Conservation (phyloP, 2,888 invertebrate species). For the Erynnis tages region DNA sequence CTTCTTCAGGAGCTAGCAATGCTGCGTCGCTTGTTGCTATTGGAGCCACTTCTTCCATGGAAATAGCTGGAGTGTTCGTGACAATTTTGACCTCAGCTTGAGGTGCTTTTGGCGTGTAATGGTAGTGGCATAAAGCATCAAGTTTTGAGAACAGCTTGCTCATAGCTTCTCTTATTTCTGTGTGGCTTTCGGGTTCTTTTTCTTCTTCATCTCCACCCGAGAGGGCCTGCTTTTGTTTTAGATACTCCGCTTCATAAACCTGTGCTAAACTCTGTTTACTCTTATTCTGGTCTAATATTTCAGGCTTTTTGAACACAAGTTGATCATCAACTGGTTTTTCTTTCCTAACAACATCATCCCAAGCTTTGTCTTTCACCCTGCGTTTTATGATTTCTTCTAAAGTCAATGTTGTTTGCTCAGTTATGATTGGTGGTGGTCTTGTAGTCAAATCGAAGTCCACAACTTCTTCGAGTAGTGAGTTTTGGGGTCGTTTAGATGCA, state of each 20-base stretch:
- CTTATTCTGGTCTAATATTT: conserved; percentile 95
- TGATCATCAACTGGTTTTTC: conserved; percentile 91
- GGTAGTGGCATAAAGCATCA: conserved; percentile 96
- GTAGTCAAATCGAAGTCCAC: conserved; percentile 93
- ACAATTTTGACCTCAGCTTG: conserved; percentile 94
- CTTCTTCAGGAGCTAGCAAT: conserved; percentile 95
- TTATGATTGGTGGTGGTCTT: conserved; percentile 94
- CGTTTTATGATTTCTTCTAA: conserved; percentile 95
- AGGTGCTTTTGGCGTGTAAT: conserved; percentile 94
- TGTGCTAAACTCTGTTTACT: conserved; percentile 96
- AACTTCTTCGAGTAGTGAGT: conserved; percentile 95
- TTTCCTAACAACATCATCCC: conserved; percentile 96
- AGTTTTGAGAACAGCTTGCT: conserved; percentile 89
- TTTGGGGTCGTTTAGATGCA: conserved; percentile 90
- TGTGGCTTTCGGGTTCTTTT: conserved; percentile 88
- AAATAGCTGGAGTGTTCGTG: conserved; percentile 93
- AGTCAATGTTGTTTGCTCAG: conserved; percentile 92
- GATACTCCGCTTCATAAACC: conserved; percentile 95
- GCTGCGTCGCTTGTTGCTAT: conserved; percentile 91
- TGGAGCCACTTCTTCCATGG: conserved; percentile 98
- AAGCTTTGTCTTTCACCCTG: conserved; percentile 95
- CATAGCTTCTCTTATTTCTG: conserved; percentile 89
- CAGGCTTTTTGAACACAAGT: conserved; percentile 91
- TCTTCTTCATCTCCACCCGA: conserved; percentile 81
- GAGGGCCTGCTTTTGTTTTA: conserved; percentile 83